Evolutionary conservation across 2,888 invertebrate genomes (phyloP).

Genomic region (Suillia variegata): DNA sequence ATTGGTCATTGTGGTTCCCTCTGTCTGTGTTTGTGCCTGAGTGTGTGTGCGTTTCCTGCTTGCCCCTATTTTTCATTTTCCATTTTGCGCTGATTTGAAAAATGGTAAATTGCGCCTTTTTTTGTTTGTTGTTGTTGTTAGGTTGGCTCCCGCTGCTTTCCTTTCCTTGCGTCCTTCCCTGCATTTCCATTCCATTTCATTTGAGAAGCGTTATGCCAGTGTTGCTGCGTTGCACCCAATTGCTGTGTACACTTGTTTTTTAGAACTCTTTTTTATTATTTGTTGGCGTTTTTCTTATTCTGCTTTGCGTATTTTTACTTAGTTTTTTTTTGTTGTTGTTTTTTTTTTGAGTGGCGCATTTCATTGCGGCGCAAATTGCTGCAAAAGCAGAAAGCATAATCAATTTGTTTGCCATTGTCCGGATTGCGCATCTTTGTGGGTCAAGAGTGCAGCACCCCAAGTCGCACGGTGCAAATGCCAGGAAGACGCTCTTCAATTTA

Average conservation of each 20-base stretch:
- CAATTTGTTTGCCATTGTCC: neutral
- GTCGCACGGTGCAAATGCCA: no score
- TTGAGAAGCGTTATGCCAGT: no score
- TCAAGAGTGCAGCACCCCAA: neutral
- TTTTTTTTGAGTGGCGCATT: neutral
- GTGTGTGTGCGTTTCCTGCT: neutral
- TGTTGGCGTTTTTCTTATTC: neutral
- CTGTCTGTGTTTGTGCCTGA: neutral
- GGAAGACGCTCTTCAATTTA: no score
- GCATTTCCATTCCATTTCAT: no score
- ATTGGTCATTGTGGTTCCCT: neutral
- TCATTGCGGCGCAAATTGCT: neutral
- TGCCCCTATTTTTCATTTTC: neutral
- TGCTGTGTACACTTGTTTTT: neutral
- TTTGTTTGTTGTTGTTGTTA: neutral
- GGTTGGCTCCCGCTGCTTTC: neutral
- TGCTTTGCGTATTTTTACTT: neutral
- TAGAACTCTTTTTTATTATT: no score
- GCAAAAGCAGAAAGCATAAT: neutral
- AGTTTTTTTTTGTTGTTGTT: neutral
- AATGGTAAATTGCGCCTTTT: neutral
- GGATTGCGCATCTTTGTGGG: neutral
- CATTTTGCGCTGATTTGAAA: neutral
- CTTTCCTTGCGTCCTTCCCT: no score
- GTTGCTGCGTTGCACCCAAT: constrained; percentile 1